These are phyloP conservation scores for Engystomops pustulosus DNA, from an alignment of 2,113 vertebrate genomes.

Conservation along the genomic window DNA sequence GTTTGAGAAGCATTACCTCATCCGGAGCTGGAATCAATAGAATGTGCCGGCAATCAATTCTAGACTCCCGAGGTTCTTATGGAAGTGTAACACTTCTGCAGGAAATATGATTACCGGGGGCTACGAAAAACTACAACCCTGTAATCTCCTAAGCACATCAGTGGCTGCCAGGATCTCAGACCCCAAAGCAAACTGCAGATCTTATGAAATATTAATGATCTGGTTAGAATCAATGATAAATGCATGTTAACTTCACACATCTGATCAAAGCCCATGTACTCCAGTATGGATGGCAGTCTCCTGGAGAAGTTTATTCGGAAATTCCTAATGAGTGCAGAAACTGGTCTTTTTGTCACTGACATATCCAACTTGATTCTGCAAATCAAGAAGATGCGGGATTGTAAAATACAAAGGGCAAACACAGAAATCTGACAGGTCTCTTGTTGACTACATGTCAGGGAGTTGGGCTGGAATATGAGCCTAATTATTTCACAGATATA, in stretches of 20 bases:
- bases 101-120: slow-evolving; percentile 66
- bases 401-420: neutral
- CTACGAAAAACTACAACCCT: slow-evolving; percentile 65
- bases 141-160: slow-evolving; percentile 61
- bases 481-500: neutral
- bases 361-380: neutral
- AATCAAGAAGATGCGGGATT: neutral
- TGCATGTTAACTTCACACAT: slow-evolving; percentile 19
- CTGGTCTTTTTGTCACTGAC: neutral
- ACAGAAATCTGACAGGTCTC: neutral
- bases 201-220: slow-evolving; percentile 43
- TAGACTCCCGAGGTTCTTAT: slow-evolving; percentile 65
- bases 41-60: slow-evolving; percentile 71
- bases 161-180: slow-evolving; percentile 22
- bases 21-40: slow-evolving; percentile 72
- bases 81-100: slow-evolving; percentile 67
- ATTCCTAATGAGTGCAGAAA: neutral
- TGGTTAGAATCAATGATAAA: slow-evolving; percentile 30
- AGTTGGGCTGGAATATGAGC: neutral
- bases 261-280: slow-evolving; percentile 8
- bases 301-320: neutral
- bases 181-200: slow-evolving; percentile 21
- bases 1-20: slow-evolving; percentile 74
- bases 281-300: neutral
- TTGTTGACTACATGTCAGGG: neutral